Percentiles rank a stretch among this genome's conserved stretches.
These are phyloP conservation scores for Lasioglossum morio DNA, from an alignment of 2,888 invertebrate species.

Conservation along the genomic window DNA sequence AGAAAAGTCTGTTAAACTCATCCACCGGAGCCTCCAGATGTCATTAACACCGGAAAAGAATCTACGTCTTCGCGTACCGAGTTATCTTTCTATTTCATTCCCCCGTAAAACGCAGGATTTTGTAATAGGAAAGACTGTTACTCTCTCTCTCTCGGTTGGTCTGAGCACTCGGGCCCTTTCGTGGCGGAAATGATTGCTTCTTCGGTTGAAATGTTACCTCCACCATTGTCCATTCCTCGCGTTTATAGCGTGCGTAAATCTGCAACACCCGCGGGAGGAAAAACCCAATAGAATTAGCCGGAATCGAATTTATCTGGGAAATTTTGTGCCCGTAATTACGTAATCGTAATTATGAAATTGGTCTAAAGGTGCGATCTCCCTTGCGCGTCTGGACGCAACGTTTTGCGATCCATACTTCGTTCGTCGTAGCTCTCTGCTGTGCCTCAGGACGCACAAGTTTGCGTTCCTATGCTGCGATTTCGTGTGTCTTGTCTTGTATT, in stretches of 20 bases:
- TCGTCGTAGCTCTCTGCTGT: too few relatives aligned
- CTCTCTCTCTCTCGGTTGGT: background rate
- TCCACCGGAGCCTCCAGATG: background rate
- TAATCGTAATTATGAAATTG: too few relatives aligned
- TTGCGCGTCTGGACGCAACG: too few relatives aligned
- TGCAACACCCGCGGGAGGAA: background rate
- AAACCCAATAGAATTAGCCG: background rate
- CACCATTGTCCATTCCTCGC: background rate
- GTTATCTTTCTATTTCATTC: constrained; percentile 3
- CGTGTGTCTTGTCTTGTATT: too few relatives aligned
- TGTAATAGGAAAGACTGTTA: constrained; percentile 2
- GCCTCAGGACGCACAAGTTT: too few relatives aligned
- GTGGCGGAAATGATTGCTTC: background rate
- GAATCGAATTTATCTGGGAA: background rate
- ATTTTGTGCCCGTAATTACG: background rate
- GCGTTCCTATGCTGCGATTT: too few relatives aligned
- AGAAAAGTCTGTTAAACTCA: constrained; percentile 47
- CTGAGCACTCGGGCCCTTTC: background rate
- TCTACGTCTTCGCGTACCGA: background rate
- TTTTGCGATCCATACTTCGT: too few relatives aligned
- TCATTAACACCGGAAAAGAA: constrained; percentile 9
- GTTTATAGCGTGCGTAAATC: background rate
- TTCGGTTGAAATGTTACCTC: constrained; percentile 1
- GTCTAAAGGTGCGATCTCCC: too few relatives aligned
- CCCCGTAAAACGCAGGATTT: constrained; percentile 10